phyloP scores from a whole-genome alignment of 2,797 vertebrate species.

The Syndactyla subalaris region DNA sequence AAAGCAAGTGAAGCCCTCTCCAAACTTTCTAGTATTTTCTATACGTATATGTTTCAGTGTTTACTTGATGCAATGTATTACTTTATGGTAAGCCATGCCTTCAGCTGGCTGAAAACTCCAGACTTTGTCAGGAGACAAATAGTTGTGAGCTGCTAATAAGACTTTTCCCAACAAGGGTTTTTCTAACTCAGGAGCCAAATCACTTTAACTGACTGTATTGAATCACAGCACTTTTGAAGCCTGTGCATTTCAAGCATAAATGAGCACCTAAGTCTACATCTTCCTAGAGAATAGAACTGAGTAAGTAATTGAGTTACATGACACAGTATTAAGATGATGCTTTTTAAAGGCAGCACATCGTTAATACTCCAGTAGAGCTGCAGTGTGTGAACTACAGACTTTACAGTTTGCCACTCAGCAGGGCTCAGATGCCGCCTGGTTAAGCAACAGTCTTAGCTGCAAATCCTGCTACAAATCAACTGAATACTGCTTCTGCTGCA shows the following conservation, averaged over 20 bases:
- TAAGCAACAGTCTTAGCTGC: not conserved
- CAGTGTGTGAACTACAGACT: not conserved
- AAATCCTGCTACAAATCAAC: conserved; percentile 10
- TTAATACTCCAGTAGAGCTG: not conserved
- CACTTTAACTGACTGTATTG: not conserved
- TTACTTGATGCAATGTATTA: not conserved
- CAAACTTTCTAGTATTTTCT: not conserved
- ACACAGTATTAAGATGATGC: not conserved
- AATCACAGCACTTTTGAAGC: not conserved
- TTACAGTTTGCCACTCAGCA: not conserved
- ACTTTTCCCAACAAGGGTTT: not conserved
- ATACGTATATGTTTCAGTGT: not conserved
- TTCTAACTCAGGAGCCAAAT: not conserved
- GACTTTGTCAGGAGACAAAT: not conserved
- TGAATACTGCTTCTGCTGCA: not conserved
- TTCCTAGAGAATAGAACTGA: not conserved
- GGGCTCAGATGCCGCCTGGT: not conserved
- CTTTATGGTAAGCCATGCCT: not conserved
- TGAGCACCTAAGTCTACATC: not conserved
- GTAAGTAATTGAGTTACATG: not conserved
- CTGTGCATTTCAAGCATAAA: not conserved
- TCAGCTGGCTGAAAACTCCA: not conserved
- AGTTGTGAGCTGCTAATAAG: not conserved
- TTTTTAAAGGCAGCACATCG: not conserved
- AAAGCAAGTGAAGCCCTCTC: not conserved